phyloP scores from a whole-genome alignment of 2,888 invertebrate species.

The Idaea aversata region DNA sequence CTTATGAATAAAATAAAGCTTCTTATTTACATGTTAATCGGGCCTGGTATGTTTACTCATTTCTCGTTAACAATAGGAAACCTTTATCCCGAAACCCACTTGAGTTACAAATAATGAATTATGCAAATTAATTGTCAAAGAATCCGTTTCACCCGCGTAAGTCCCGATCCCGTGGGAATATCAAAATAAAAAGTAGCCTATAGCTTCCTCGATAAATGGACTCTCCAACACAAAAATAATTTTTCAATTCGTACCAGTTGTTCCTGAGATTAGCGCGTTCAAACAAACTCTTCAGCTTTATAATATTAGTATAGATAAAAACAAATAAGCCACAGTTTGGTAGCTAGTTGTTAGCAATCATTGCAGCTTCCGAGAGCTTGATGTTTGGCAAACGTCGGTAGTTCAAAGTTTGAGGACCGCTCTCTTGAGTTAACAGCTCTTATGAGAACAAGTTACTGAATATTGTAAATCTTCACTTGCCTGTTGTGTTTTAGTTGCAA shows the following conservation, averaged over 20 bases:
- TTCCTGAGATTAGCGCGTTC: too few species aligned
- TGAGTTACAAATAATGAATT: neutral
- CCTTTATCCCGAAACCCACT: neutral
- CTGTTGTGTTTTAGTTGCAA: neutral
- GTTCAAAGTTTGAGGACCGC: conserved; percentile 46
- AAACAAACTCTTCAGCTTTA: too few species aligned
- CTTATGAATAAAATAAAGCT: neutral
- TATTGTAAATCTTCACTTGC: neutral
- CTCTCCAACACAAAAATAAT: too few species aligned
- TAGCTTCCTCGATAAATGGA: too few species aligned
- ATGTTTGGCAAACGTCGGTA: conserved; percentile 30
- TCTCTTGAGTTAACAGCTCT: conserved; percentile 44
- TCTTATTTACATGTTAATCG: neutral
- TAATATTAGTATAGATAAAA: too few species aligned
- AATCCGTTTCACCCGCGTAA: too few species aligned
- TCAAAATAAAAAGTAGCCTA: too few species aligned
- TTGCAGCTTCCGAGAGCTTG: conserved; percentile 3
- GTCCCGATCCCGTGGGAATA: too few species aligned
- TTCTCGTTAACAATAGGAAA: neutral
- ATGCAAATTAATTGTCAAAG: neutral
- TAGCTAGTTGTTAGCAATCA: neutral
- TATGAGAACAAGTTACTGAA: conserved; percentile 20
- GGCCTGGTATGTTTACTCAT: neutral
- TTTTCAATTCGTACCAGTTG: too few species aligned
- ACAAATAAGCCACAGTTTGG: neutral